These are phyloP conservation scores for Panzeria rudis DNA, from an alignment of 2,888 invertebrate genomes.

Conservation along the genomic window DNA sequence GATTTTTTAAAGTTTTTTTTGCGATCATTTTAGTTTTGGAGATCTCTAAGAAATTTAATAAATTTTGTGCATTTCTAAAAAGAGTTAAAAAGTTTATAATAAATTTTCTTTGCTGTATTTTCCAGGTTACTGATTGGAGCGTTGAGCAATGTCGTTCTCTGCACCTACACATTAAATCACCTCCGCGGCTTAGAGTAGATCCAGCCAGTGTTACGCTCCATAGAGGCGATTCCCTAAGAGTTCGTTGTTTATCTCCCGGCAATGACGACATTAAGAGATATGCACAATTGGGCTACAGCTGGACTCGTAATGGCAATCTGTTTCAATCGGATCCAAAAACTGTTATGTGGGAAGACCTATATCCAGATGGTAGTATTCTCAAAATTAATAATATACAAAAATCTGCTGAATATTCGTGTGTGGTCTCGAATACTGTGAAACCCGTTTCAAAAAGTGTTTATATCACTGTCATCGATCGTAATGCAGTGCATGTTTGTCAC, in stretches of 20 bases:
- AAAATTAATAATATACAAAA: constrained; percentile 91
- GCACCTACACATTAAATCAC: constrained; percentile 85
- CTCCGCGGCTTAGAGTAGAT: constrained; percentile 87
- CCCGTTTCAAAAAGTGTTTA: constrained; percentile 87
- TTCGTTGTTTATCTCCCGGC: constrained; percentile 87
- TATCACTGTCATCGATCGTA: constrained; percentile 87
- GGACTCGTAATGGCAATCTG: constrained; percentile 91
- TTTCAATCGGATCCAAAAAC: constrained; percentile 89
- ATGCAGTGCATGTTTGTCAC: constrained; percentile 86
- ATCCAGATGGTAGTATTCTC: constrained; percentile 92
- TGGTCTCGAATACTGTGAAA: constrained; percentile 86
- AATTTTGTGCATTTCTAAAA: too few relatives aligned
- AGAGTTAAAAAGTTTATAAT: too few relatives aligned
- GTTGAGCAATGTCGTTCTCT: constrained; percentile 87
- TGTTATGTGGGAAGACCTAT: constrained; percentile 94
- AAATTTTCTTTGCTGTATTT: neutral
- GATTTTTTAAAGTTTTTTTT: too few relatives aligned
- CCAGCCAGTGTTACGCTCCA: constrained; percentile 88
- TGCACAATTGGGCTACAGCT: constrained; percentile 90
- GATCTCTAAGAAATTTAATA: too few relatives aligned
- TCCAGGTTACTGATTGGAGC: constrained; percentile 88
- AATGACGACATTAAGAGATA: constrained; percentile 85
- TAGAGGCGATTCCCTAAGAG: constrained; percentile 83
- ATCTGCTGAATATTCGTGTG: constrained; percentile 91
- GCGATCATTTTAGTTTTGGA: too few relatives aligned